Evolutionary conservation across 2,797 vertebrate species (phyloP).

Genomic region (Holocentrus rufus): DNA sequence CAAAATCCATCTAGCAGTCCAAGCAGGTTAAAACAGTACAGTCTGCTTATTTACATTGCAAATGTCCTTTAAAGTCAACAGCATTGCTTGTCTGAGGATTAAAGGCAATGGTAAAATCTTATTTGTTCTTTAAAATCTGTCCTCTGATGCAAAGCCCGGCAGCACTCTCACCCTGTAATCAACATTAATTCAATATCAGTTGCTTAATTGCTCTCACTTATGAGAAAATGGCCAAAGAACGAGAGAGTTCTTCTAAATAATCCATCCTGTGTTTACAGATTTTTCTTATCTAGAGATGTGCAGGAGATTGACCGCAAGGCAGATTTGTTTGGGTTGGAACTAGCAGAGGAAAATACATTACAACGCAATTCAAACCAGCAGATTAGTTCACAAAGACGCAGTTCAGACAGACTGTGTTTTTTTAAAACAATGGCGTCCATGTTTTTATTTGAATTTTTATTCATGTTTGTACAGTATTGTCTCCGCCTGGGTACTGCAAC

Average conservation of each 20-base stretch:
- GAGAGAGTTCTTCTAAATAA: slow-evolving; percentile 49
- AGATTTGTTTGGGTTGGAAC: slow-evolving; percentile 26
- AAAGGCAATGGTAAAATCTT: slow-evolving; percentile 2
- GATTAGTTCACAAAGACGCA: slow-evolving; percentile 1
- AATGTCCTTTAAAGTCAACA: background rate
- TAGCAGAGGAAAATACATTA: slow-evolving; percentile 5
- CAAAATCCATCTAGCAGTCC: no score
- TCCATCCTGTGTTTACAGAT: slow-evolving; percentile 55
- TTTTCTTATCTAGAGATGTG: slow-evolving; percentile 47
- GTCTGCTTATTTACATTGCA: background rate
- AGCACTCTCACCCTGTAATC: slow-evolving; percentile 30
- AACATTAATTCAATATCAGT: slow-evolving; percentile 50
- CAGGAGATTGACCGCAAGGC: slow-evolving; percentile 37
- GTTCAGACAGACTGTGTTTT: slow-evolving; percentile 4
- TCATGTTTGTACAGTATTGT: background rate
- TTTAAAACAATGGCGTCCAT: slow-evolving; percentile 13
- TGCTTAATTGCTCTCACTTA: slow-evolving; percentile 59
- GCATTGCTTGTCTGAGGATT: background rate
- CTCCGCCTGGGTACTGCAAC: background rate
- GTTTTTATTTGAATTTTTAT: background rate
- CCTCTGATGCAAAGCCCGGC: slow-evolving; percentile 28
- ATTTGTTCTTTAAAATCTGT: slow-evolving; percentile 5
- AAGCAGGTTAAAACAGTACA: background rate
- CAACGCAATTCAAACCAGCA: background rate
- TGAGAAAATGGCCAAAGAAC: slow-evolving; percentile 29